Base-by-base conservation (phyloP, 1,140 invertebrate species). In the Drosophila lacertosa region DNA sequence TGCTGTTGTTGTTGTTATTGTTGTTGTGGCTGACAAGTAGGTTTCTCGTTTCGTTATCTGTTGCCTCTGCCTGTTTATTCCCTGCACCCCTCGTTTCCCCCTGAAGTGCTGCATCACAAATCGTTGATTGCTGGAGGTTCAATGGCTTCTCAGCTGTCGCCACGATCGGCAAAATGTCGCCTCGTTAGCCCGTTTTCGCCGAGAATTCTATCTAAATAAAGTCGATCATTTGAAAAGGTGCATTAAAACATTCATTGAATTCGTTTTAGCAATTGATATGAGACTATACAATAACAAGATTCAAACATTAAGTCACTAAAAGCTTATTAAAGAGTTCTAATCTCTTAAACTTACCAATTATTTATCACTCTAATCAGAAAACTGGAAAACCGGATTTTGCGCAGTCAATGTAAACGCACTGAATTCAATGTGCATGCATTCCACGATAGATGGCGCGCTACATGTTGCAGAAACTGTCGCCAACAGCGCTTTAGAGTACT, bases 11-110 rank as follows among this genome's bases (percentile, higher is more conserved):
- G n/a, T 50, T 42, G 29, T 39, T 63, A 29, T 71, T 84, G 60
- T 65, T 59, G 64, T 82, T 76, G 32, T 20, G 26, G 50, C 60
- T 67, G 69, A 65, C 48, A 72, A 74, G 70, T 79, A 44, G 65
- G 76, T 84, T 83, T 84, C 74, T 68, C 57, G 42, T 66, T 79
- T 68, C 64, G 63, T 69, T 83, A 75, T 82, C 79, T 74, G 70
- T 59, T 16, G 22, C 39, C 51, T 37, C 42, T 75, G 65, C 40
- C 54, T 65, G 47, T 69, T 45, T 35, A 24, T 42, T 60, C 33
- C 47, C 45, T 32, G 32, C 16, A 7, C 13, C 15, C 22, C 3
- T 10, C 6, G n/a, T 22, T 16, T 13, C 16, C 24, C 11, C 32
- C 37, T 35, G 22, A 51, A 9, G 24, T 32, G 24, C 47, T 65